phyloP scores from a whole-genome alignment of 2,113 vertebrate species.

The Emberiza fucata region DNA sequence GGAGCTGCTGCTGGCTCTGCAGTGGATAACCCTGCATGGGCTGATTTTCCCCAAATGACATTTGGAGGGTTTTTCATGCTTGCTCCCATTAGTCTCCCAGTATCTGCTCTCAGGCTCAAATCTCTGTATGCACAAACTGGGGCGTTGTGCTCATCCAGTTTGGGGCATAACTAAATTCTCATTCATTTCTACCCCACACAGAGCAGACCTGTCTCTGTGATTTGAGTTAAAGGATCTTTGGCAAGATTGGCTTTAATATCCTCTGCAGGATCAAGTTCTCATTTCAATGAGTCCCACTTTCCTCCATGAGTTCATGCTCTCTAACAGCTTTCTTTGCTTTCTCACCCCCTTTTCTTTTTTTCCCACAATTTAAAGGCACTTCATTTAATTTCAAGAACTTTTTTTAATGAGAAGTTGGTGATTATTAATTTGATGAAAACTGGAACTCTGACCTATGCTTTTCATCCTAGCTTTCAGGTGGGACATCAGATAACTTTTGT shows the following conservation, averaged over 20 bases:
- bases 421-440: not conserved
- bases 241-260: not conserved
- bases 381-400: not conserved
- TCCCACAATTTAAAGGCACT: not conserved
- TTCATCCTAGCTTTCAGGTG: not conserved
- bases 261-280: not conserved
- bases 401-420: not conserved
- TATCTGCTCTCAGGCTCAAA: not conserved
- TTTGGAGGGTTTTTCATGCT: not conserved
- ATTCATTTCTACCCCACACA: not conserved
- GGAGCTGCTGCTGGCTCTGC: not conserved
- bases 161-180: not conserved
- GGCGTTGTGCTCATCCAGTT: not conserved
- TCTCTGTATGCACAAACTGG: not conserved
- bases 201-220: not conserved
- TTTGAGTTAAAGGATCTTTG: not conserved
- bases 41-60: not conserved
- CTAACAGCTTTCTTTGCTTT: not conserved
- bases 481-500: not conserved
- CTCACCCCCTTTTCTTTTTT: not conserved
- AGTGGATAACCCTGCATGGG: accelerated
- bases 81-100: not conserved
- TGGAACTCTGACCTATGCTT: not conserved
- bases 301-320: not conserved
- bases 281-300: not conserved